Conservation (phyloP, 2,113 vertebrate genomes). For the Mormyrus lacerda region DNA sequence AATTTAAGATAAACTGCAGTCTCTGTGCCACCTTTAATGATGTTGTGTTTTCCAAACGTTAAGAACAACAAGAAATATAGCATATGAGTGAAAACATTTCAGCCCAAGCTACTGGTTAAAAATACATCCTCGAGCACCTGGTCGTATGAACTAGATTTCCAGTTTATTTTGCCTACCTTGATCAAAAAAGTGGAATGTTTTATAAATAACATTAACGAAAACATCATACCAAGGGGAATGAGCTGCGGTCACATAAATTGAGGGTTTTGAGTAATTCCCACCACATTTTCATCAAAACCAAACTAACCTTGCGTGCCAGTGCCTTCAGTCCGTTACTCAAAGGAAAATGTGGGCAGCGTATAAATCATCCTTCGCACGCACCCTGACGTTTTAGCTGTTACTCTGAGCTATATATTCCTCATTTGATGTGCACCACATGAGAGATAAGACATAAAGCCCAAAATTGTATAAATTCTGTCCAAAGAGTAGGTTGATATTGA, state of each 20-base stretch:
- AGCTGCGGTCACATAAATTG: not conserved
- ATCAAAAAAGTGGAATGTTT: not conserved
- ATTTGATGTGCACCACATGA: not conserved
- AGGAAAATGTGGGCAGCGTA: constrained; percentile 10
- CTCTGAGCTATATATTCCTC: not conserved
- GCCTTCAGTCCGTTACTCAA: constrained; percentile 9
- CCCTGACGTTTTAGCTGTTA: not conserved
- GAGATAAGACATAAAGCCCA: not conserved
- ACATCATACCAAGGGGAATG: not conserved
- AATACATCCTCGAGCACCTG: not conserved
- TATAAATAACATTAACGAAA: not conserved
- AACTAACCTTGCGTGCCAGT: constrained; percentile 27
- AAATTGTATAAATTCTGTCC: not conserved
- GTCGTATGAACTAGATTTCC: not conserved
- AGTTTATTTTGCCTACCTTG: not conserved
- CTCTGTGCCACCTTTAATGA: not conserved
- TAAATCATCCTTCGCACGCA: constrained; percentile 10
- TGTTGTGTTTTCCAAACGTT: not conserved
- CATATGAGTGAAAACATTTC: not conserved
- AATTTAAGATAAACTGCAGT: not conserved
- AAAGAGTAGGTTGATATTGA: not conserved
- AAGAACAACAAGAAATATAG: not conserved
- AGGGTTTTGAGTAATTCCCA: not conserved
- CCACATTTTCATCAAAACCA: constrained; percentile 12
- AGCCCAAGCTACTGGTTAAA: not conserved